Conservation (phyloP, 37 sponge, comb jelly and placozoan genomes). For the Aplysina aerophoba region DNA sequence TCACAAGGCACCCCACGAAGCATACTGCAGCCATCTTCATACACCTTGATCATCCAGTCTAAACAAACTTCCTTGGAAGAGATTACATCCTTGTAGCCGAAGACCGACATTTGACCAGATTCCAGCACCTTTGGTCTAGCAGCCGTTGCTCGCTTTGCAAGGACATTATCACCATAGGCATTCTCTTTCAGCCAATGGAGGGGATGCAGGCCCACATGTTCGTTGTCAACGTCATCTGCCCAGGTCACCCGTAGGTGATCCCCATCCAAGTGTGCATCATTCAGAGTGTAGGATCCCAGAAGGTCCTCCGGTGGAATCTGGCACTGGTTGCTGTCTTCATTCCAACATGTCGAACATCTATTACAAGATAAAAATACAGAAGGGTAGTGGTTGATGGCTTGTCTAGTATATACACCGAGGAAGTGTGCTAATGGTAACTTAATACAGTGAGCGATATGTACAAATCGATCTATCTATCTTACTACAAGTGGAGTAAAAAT, state of each 20-base stretch:
- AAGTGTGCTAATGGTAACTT: no score
- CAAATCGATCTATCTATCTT: no score
- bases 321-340: no score
- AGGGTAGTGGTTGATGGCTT: no score
- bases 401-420: no score
- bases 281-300: neutral
- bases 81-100: neutral
- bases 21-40: neutral
- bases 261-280: neutral
- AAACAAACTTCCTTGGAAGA: neutral
- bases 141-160: neutral
- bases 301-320: neutral
- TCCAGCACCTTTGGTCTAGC: neutral
- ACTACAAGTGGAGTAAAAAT: no score
- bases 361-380: no score
- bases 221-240: constrained; percentile 11
- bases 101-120: neutral
- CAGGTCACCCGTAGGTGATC: neutral
- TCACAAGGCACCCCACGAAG: neutral
- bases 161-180: constrained; percentile 7
- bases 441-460: no score
- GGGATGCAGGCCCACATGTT: neutral
- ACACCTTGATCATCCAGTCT: constrained; percentile 12
- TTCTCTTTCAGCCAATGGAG: constrained; percentile 12
- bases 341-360: no score